phyloP scores from a whole-genome alignment of 2,113 vertebrate species.

The Mugil cephalus region DNA sequence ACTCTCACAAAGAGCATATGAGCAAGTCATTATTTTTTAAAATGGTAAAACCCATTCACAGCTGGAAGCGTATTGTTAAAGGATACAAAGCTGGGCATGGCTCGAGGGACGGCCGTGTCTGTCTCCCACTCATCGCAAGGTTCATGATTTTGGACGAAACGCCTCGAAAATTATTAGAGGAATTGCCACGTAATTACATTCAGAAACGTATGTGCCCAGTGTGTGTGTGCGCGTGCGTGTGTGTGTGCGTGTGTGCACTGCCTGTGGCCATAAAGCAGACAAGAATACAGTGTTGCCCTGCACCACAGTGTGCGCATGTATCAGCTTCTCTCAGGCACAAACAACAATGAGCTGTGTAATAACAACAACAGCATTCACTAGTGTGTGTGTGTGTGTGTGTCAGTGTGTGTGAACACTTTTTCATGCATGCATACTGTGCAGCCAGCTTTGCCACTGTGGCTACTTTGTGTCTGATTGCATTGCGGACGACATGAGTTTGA shows the following conservation, averaged over 20 bases:
- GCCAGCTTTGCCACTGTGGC: constrained; percentile 41
- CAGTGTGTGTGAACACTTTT: neutral
- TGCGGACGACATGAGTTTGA: constrained; percentile 45
- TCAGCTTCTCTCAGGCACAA: neutral
- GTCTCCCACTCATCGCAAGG: too few relatives aligned
- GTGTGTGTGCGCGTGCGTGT: too few relatives aligned
- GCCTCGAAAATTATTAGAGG: neutral
- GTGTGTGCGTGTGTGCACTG: neutral
- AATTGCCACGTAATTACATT: too few relatives aligned
- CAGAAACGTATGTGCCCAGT: too few relatives aligned
- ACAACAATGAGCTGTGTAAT: neutral
- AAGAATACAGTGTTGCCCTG: neutral
- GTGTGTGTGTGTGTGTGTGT: constrained; percentile 9
- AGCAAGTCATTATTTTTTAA: too few relatives aligned
- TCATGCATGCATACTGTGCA: constrained; percentile 32
- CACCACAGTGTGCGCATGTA: neutral
- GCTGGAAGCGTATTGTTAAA: too few relatives aligned
- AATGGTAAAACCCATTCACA: too few relatives aligned
- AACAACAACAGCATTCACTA: constrained; percentile 1
- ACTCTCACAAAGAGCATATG: neutral
- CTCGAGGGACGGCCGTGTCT: too few relatives aligned
- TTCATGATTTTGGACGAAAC: too few relatives aligned
- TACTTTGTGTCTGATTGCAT: constrained; percentile 59
- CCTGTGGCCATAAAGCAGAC: neutral
- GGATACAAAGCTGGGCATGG: too few relatives aligned